These are phyloP conservation scores for Clitarchus hookeri DNA, from an alignment of 2,888 invertebrate species.

Conservation along the genomic window DNA sequence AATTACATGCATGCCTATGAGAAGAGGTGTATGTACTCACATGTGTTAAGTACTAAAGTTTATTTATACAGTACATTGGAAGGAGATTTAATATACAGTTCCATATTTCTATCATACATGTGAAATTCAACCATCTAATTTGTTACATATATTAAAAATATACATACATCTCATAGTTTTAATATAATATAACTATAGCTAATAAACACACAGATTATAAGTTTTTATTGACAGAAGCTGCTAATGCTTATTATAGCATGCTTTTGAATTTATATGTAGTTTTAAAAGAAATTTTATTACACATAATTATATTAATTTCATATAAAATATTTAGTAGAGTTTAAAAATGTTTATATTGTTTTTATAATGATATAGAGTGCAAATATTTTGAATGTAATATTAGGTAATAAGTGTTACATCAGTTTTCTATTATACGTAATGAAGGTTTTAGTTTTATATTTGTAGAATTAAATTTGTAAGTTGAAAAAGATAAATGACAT, in stretches of 20 bases:
- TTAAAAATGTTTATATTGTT: slow-evolving; percentile 5
- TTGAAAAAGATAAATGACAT: neutral
- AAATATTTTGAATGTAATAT: slow-evolving; percentile 17
- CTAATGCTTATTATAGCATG: neutral
- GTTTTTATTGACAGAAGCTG: neutral
- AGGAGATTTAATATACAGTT: no score
- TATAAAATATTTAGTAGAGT: neutral
- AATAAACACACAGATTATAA: neutral
- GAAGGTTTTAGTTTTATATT: neutral
- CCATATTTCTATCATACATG: neutral
- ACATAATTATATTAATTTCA: neutral
- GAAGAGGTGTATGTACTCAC: no score
- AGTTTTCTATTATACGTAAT: neutral
- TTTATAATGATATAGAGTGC: slow-evolving; percentile 18
- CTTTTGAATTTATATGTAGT: neutral
- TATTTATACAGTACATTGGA: no score
- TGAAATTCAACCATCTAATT: neutral
- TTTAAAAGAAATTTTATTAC: slow-evolving; percentile 2
- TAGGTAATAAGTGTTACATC: slow-evolving; percentile 1
- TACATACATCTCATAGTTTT: neutral
- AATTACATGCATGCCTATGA: no score
- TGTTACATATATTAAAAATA: neutral
- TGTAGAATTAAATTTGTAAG: neutral
- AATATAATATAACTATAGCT: neutral
- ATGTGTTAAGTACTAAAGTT: no score